Conservation (phyloP, 2,888 invertebrate species). For the Lochmaea crataegi region DNA sequence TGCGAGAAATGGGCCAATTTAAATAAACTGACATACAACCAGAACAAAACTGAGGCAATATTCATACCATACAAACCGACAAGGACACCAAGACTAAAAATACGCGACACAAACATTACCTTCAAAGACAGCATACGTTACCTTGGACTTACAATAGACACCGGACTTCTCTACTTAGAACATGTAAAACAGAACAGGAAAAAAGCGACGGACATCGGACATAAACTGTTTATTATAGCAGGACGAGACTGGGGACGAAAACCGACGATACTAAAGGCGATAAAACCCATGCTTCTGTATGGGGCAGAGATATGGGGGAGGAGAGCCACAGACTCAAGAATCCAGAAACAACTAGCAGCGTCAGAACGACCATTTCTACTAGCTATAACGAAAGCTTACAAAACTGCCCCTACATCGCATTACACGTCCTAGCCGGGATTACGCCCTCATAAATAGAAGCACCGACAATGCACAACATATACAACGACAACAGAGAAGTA, state of each 20-base stretch:
- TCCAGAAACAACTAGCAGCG: constrained; percentile 40
- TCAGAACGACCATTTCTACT: constrained; percentile 41
- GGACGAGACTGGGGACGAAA: background rate
- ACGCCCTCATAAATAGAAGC: background rate
- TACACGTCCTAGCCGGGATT: background rate
- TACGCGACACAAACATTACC: too few species aligned
- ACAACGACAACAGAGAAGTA: background rate
- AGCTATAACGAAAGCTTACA: constrained; percentile 21
- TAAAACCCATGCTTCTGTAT: constrained; percentile 40
- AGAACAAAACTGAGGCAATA: too few species aligned
- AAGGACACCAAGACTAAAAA: too few species aligned
- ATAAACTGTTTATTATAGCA: constrained; percentile 1
- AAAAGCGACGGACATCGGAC: background rate
- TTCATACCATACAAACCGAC: too few species aligned
- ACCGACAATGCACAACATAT: background rate
- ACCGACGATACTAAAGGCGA: background rate
- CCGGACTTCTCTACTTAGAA: too few species aligned
- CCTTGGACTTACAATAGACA: too few species aligned
- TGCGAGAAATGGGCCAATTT: too few species aligned
- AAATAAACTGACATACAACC: too few species aligned
- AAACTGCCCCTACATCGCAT: background rate
- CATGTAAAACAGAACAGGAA: too few species aligned
- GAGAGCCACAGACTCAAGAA: constrained; percentile 29
- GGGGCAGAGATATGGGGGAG: constrained; percentile 31
- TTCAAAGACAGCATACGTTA: too few species aligned